Percentiles rank a stretch among this genome's conserved stretches.
Evolutionary conservation across 2,797 vertebrate species (phyloP).

Genomic region (Dryobates pubescens): DNA sequence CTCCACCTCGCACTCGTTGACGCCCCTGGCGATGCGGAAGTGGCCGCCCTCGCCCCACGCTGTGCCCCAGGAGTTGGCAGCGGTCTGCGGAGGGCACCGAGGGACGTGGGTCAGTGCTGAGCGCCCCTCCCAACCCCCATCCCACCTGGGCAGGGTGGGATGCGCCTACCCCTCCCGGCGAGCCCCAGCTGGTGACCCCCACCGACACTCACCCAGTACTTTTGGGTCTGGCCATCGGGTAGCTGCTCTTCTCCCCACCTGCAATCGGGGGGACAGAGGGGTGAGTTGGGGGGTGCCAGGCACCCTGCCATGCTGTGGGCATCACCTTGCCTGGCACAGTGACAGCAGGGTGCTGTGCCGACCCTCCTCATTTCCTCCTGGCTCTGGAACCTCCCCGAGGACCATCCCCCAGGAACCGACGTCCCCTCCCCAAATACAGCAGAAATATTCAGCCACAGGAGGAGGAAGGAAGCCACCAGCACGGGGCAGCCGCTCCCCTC

Average conservation of each 20-base stretch:
- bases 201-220: constrained; percentile 89
- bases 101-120: rapidly evolving
- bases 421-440: background rate
- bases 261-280: background rate
- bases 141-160: rapidly evolving
- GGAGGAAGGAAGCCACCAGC: background rate
- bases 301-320: rapidly evolving
- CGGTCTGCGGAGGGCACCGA: constrained; percentile 77
- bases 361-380: background rate
- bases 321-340: rapidly evolving
- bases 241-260: constrained; percentile 94
- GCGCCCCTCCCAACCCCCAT: no score
- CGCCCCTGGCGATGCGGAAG: constrained; percentile 91
- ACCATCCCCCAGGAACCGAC: background rate
- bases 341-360: rapidly evolving
- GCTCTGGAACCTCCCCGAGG: background rate
- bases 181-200: background rate
- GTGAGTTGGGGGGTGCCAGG: background rate
- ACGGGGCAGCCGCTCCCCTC: background rate
- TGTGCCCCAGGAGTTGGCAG: constrained; percentile 96
- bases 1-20: constrained; percentile 96
- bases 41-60: constrained; percentile 93
- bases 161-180: background rate
- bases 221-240: constrained; percentile 82
- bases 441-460: background rate